Conservation (phyloP, 23 tunicate species). For the Ascidia mentula region DNA sequence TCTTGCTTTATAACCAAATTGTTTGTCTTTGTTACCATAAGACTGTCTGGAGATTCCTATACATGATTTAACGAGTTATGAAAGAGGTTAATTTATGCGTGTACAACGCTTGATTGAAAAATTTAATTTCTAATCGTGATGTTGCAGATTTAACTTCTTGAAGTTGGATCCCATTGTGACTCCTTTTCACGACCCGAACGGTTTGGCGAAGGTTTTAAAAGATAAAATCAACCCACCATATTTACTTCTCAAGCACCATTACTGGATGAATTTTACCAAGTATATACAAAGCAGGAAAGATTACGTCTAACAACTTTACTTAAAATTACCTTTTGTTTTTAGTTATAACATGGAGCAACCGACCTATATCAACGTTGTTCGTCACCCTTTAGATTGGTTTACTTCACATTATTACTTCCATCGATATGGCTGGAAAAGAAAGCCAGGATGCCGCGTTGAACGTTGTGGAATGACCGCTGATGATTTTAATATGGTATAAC, state of each 20-base stretch:
- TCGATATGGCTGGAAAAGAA: slow-evolving; percentile 79
- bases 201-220: slow-evolving; percentile 26
- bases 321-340: background rate
- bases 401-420: slow-evolving; percentile 74
- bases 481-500: slow-evolving; percentile 65
- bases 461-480: slow-evolving; percentile 57
- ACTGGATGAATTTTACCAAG: slow-evolving; percentile 69
- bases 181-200: slow-evolving; percentile 30
- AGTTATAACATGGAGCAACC: slow-evolving; percentile 55
- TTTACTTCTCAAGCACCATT: slow-evolving; percentile 87
- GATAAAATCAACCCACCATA: slow-evolving; percentile 49
- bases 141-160: slow-evolving; percentile 57
- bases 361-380: slow-evolving; percentile 83
- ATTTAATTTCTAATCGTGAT: too few relatives aligned
- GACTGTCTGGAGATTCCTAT: too few relatives aligned
- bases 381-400: slow-evolving; percentile 96
- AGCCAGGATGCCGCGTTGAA: slow-evolving; percentile 81
- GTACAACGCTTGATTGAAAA: too few relatives aligned
- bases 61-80: too few relatives aligned
- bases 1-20: too few relatives aligned
- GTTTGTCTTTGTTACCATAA: too few relatives aligned
- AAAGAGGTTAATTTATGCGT: too few relatives aligned
- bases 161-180: slow-evolving; percentile 56
- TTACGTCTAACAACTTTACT: background rate
- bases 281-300: too few relatives aligned